Evolutionary conservation across 1,140 invertebrate species (phyloP).

Genomic region (Drosophila watanabei): DNA sequence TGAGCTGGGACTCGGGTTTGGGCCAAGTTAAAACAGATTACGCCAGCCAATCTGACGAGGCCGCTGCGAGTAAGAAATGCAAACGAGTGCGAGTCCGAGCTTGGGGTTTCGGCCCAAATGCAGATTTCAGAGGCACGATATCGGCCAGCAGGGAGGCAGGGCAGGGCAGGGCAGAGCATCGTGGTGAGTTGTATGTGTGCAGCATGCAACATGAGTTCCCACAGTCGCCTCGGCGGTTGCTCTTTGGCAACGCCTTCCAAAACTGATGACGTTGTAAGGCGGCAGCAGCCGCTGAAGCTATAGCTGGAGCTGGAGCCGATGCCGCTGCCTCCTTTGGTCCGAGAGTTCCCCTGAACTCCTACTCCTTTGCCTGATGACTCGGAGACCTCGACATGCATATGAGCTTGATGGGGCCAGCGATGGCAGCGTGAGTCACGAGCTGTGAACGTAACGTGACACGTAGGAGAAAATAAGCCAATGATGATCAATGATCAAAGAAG

Average conservation of each 20-base stretch:
- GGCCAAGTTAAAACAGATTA: slow-evolving; percentile 66
- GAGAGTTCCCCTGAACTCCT: slow-evolving; percentile 21
- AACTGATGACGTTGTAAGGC: slow-evolving; percentile 82
- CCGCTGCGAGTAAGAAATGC: slow-evolving; percentile 62
- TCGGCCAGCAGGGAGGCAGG: slow-evolving; percentile 12
- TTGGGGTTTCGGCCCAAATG: slow-evolving; percentile 58
- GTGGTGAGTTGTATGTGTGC: slow-evolving; percentile 67
- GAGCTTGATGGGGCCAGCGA: slow-evolving; percentile 44
- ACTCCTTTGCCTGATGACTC: slow-evolving; percentile 54
- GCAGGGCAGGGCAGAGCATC: slow-evolving; percentile 1
- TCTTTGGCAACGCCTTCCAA: slow-evolving; percentile 81
- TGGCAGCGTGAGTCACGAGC: slow-evolving; percentile 32
- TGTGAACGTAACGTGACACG: neutral
- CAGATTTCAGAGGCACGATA: slow-evolving; percentile 81
- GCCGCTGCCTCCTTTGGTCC: slow-evolving; percentile 23
- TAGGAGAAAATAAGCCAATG: neutral
- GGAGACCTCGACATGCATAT: slow-evolving; percentile 73
- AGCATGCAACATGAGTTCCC: slow-evolving; percentile 80
- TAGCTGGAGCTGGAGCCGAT: slow-evolving; percentile 24
- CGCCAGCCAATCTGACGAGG: slow-evolving; percentile 68
- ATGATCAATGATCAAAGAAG: neutral
- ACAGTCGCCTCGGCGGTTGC: slow-evolving; percentile 76
- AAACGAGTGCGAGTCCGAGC: slow-evolving; percentile 59
- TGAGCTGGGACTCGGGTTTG: slow-evolving; percentile 26
- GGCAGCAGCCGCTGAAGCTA: slow-evolving; percentile 41